These are phyloP conservation scores for Loris lydekkerianus DNA, from an alignment of 2,797 vertebrate species.

Conservation along the genomic window DNA sequence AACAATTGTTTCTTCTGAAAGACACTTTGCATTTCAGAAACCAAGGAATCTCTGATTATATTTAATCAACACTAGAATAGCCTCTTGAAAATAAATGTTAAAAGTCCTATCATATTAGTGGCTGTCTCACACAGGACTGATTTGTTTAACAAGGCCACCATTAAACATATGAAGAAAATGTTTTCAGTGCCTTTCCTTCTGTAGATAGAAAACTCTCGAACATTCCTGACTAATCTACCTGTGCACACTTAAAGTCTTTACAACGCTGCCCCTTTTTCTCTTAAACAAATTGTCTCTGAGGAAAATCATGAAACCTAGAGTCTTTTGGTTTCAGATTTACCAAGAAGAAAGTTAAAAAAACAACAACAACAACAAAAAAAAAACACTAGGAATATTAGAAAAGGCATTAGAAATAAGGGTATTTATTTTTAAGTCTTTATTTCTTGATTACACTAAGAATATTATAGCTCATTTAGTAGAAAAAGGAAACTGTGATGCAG, in stretches of 20 bases:
- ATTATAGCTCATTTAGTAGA: neutral
- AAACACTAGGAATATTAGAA: neutral
- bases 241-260: constrained; percentile 2
- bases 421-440: neutral
- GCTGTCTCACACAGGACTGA: neutral
- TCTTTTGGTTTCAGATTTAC: neutral
- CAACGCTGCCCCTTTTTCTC: neutral
- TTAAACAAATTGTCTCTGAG: neutral
- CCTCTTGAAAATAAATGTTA: neutral
- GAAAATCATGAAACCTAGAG: neutral
- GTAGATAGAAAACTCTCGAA: neutral
- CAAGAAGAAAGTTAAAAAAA: neutral
- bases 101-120: neutral
- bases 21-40: neutral
- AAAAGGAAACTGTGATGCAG: neutral
- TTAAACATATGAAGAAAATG: neutral
- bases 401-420: neutral
- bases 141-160: neutral
- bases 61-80: neutral
- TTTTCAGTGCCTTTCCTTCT: neutral
- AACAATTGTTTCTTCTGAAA: neutral
- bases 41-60: neutral
- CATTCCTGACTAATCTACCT: neutral
- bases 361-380: no score
- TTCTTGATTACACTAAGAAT: neutral